Evolutionary conservation across 2,888 invertebrate species (phyloP).

Genomic region (Pilophorus perplexus): DNA sequence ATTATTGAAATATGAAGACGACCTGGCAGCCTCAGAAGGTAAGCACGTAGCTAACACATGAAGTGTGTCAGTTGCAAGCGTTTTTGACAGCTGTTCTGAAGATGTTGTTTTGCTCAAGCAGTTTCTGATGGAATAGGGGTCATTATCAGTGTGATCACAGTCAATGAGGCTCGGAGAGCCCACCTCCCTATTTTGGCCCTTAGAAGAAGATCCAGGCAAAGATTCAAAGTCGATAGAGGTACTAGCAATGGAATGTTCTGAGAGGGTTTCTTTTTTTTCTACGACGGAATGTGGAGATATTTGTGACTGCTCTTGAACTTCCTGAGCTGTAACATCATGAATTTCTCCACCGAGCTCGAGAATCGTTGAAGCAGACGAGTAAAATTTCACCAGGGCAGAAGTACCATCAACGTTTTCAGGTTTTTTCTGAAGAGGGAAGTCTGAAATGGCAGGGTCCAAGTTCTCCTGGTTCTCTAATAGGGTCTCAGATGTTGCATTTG

Average conservation of each 20-base stretch:
- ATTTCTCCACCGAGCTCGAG: background rate
- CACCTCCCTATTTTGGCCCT: too few relatives aligned
- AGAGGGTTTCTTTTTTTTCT: too few relatives aligned
- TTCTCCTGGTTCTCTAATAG: background rate
- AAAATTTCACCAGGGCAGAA: background rate
- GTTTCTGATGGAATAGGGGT: too few relatives aligned
- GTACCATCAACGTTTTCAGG: background rate
- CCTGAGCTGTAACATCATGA: constrained; percentile 1
- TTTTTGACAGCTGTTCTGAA: too few relatives aligned
- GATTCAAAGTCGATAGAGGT: too few relatives aligned
- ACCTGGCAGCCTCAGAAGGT: constrained; percentile 2
- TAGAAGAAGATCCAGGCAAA: too few relatives aligned
- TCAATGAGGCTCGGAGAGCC: too few relatives aligned
- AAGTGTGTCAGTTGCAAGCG: too few relatives aligned
- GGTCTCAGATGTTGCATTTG: background rate
- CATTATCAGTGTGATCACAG: too few relatives aligned
- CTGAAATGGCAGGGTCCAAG: background rate
- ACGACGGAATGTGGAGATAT: background rate
- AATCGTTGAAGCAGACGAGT: constrained; percentile 1
- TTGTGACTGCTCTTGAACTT: constrained; percentile 1
- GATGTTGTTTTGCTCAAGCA: too few relatives aligned
- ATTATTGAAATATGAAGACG: background rate
- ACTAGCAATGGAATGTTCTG: too few relatives aligned
- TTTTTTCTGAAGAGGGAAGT: background rate
- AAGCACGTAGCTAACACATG: too few relatives aligned